Percentiles rank a stretch among this genome's conserved stretches.
These are phyloP conservation scores for Micoletzkya japonica DNA, from an alignment of 2,888 invertebrate species.

Conservation along the genomic window DNA sequence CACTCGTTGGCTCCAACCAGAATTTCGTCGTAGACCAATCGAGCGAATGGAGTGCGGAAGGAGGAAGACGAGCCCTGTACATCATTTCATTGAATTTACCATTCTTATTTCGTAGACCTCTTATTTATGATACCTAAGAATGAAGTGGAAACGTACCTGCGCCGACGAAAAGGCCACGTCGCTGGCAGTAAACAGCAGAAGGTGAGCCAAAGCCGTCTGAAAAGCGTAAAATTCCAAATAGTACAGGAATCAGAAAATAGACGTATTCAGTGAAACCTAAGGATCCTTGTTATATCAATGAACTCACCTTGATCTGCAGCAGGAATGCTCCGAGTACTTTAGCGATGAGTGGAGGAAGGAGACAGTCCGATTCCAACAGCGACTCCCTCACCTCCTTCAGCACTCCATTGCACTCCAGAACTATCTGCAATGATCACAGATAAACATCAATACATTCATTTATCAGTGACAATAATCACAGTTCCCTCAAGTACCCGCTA, in stretches of 20 bases:
- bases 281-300: no score
- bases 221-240: conserved; percentile 24
- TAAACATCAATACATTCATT: background rate
- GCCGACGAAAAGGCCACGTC: conserved; percentile 56
- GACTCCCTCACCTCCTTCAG: conserved; percentile 25
- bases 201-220: conserved; percentile 59
- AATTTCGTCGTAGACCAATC: conserved; percentile 22
- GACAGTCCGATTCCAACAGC: conserved; percentile 1
- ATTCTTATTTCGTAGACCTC: no score
- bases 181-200: conserved; percentile 61
- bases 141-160: background rate
- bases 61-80: conserved; percentile 15
- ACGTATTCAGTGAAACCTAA: no score
- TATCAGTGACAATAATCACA: background rate
- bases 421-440: conserved; percentile 5
- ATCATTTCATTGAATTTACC: background rate
- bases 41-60: conserved; percentile 22
- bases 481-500: background rate
- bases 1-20: conserved; percentile 24
- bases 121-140: background rate
- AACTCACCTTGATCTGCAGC: conserved; percentile 51
- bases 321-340: conserved; percentile 54
- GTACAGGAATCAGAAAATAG: background rate
- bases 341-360: conserved; percentile 33
- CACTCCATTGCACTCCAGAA: background rate